A percentile compares a stretch with the other conserved stretches of the same genome.
phyloP scores from a whole-genome alignment of 53 echinoderm and acorn worm species.

The Crossaster papposus region DNA sequence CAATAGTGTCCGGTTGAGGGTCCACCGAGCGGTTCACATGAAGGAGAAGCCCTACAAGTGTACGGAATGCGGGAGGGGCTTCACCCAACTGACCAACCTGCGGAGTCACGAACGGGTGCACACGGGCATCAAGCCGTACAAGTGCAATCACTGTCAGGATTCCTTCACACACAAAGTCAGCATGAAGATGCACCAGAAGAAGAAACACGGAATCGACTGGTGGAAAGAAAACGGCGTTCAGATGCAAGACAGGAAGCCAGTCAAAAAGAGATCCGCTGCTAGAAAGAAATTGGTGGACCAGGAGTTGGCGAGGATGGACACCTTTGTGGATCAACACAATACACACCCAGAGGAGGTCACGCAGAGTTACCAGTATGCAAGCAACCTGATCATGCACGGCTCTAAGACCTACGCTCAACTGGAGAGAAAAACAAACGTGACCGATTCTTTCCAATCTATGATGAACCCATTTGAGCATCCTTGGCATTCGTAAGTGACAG shows the following conservation, averaged over 20 bases:
- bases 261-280: neutral
- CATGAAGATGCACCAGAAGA: slow-evolving; percentile 89
- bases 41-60: slow-evolving; percentile 79
- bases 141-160: slow-evolving; percentile 74
- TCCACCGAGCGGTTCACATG: slow-evolving; percentile 51
- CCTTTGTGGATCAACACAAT: slow-evolving; percentile 28
- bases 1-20: slow-evolving; percentile 28
- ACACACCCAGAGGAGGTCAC: neutral
- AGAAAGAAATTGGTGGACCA: neutral
- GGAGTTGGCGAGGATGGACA: slow-evolving; percentile 4
- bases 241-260: slow-evolving; percentile 22
- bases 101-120: slow-evolving; percentile 84
- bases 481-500: slow-evolving; percentile 35
- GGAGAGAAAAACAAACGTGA: slow-evolving; percentile 32
- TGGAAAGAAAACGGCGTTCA: slow-evolving; percentile 71
- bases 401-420: slow-evolving; percentile 53
- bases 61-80: slow-evolving; percentile 76
- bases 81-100: slow-evolving; percentile 82
- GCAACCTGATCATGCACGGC: slow-evolving; percentile 52
- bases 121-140: slow-evolving; percentile 85
- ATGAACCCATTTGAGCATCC: slow-evolving; percentile 44
- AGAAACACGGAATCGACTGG: slow-evolving; percentile 87
- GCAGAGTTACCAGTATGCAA: slow-evolving; percentile 38
- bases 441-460: slow-evolving; percentile 24
- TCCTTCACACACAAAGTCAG: slow-evolving; percentile 93